Conservation (phyloP, 1,140 invertebrate species). For the Campodea augens region DNA sequence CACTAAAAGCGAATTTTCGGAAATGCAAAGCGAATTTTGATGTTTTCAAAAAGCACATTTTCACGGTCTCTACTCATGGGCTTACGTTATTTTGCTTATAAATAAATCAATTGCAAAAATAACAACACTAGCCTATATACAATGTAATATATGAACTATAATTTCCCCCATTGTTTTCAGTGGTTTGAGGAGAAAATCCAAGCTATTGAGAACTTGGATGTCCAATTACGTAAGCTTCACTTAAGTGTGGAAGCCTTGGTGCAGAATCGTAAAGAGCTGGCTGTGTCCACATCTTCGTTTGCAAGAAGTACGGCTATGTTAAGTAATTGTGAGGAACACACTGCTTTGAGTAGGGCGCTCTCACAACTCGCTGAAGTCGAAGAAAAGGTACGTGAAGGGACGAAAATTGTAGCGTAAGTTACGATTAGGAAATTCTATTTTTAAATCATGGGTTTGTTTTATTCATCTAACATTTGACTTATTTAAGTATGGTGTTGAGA, state of each 20-base stretch:
- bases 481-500: no score
- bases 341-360: conserved; percentile 72
- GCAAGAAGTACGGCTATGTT: conserved; percentile 78
- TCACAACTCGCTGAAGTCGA: conserved; percentile 85
- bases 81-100: no score
- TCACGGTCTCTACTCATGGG: no score
- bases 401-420: neutral
- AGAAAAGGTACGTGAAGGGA: conserved; percentile 42
- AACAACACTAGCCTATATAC: no score
- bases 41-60: no score
- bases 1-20: no score
- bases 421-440: neutral
- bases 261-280: conserved; percentile 66
- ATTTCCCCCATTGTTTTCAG: conserved; percentile 39
- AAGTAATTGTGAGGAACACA: conserved; percentile 87
- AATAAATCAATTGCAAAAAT: no score
- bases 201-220: conserved; percentile 81
- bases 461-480: no score
- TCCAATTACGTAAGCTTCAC: conserved; percentile 71
- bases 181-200: conserved; percentile 96
- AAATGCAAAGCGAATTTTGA: no score
- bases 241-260: conserved; percentile 74
- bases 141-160: no score
- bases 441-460: no score
- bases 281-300: conserved; percentile 53